Percentiles rank a stretch among this genome's conserved stretches.
Conservation (phyloP, 2,888 invertebrate species). For the Cabera pusaria region DNA sequence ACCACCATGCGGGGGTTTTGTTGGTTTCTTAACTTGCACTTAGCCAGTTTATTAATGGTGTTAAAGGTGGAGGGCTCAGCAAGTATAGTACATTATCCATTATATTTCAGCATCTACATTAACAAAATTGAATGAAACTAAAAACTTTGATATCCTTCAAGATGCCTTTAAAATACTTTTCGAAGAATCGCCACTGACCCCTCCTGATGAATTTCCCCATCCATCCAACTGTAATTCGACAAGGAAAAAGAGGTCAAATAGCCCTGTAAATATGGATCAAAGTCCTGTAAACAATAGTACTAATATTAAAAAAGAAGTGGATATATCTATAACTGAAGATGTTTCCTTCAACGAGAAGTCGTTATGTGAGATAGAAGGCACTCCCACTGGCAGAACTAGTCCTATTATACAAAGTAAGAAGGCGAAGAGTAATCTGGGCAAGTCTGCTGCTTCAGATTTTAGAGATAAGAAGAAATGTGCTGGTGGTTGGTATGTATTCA, state of each 20-base stretch:
- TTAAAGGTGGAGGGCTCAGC: too few species aligned
- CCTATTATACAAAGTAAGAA: constrained; percentile 64
- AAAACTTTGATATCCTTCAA: constrained; percentile 52
- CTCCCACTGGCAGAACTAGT: constrained; percentile 63
- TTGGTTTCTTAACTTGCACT: too few species aligned
- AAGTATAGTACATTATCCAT: too few species aligned
- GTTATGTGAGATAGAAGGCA: constrained; percentile 62
- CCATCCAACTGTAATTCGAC: too few species aligned
- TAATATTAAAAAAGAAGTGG: constrained; percentile 1
- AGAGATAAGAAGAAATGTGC: constrained; percentile 69
- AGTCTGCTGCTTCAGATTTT: constrained; percentile 37
- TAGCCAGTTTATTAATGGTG: too few species aligned
- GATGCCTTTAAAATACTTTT: constrained; percentile 60
- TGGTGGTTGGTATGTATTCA: constrained; percentile 51
- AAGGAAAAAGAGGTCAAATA: too few species aligned
- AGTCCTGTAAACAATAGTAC: neutral
- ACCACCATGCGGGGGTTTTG: too few species aligned
- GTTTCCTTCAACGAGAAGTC: constrained; percentile 50
- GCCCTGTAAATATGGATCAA: too few species aligned
- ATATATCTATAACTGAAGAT: constrained; percentile 35
- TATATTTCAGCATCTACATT: constrained; percentile 50
- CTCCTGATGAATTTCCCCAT: constrained; percentile 15
- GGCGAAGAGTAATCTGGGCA: constrained; percentile 32
- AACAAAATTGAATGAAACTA: constrained; percentile 58
- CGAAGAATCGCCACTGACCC: constrained; percentile 38